Evolutionary conservation across 2,888 invertebrate genomes (phyloP).

Genomic region (Gastracanthus pulcherrimus): DNA sequence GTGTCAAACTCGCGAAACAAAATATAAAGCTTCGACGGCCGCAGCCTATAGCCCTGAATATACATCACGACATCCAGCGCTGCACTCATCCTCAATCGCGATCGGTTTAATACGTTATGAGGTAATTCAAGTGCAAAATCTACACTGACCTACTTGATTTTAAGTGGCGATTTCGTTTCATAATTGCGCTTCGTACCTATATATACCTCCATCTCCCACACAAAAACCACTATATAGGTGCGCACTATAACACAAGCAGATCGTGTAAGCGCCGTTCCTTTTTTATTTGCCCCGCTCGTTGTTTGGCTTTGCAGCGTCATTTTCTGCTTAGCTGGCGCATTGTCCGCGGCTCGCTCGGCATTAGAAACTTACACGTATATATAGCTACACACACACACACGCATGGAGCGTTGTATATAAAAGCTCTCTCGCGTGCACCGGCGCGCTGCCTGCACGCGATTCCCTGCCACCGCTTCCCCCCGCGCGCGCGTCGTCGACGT

Average conservation of each 20-base stretch:
- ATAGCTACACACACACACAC: neutral
- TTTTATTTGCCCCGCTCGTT: neutral
- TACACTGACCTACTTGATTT: conserved; percentile 48
- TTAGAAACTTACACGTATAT: neutral
- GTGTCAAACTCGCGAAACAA: neutral
- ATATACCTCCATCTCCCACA: neutral
- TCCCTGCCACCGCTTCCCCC: too few relatives aligned
- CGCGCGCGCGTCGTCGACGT: conserved; percentile 19
- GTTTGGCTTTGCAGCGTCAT: neutral
- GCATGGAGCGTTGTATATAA: too few relatives aligned
- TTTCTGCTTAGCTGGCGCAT: conserved; percentile 26
- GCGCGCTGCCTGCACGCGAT: too few relatives aligned
- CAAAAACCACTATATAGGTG: neutral
- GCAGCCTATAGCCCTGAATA: too few relatives aligned
- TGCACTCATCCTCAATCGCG: conserved; percentile 12
- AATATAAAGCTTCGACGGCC: neutral
- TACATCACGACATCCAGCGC: neutral
- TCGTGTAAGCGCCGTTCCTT: neutral
- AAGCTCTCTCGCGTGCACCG: too few relatives aligned
- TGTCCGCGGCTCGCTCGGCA: neutral
- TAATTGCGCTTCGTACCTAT: conserved; percentile 17
- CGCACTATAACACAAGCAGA: too few relatives aligned
- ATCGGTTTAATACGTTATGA: conserved; percentile 43
- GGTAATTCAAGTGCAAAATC: conserved; percentile 53
- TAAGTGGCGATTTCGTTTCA: conserved; percentile 53